Evolutionary conservation across 2,888 invertebrate species (phyloP).

Genomic region (Coelogynopora nodosa): DNA sequence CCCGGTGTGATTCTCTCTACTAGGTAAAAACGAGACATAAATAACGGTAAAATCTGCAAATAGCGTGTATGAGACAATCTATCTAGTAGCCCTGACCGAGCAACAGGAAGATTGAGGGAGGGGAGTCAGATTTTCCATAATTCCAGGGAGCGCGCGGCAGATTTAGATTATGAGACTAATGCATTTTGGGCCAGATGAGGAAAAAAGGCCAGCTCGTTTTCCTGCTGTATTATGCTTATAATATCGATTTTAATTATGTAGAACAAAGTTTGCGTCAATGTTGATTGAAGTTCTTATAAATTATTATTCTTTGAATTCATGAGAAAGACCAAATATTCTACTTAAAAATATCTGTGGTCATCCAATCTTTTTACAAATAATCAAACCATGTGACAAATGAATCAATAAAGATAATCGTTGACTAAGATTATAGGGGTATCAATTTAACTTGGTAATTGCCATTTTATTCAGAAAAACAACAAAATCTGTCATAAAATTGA

Average conservation of each 20-base stretch:
- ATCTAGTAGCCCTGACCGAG: neutral
- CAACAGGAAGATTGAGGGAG: neutral
- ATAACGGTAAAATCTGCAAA: neutral
- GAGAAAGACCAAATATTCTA: neutral
- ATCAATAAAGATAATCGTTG: neutral
- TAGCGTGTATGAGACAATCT: constrained; percentile 18
- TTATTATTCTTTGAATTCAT: neutral
- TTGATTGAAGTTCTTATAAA: too few relatives aligned
- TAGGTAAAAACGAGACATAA: neutral
- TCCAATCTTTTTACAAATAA: neutral
- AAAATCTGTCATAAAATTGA: neutral
- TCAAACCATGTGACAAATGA: neutral
- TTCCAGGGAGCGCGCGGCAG: neutral
- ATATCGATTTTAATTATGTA: neutral
- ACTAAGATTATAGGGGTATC: neutral
- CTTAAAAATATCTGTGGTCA: neutral
- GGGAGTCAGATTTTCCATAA: neutral
- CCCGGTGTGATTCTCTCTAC: neutral
- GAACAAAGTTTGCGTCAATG: neutral
- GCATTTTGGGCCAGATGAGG: neutral
- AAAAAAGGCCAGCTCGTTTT: neutral
- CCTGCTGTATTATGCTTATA: neutral
- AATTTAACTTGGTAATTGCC: neutral
- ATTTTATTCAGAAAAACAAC: neutral
- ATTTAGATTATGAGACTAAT: neutral